These are phyloP conservation scores for Eilema caniola DNA, from an alignment of 2,888 invertebrate genomes.

Conservation along the genomic window DNA sequence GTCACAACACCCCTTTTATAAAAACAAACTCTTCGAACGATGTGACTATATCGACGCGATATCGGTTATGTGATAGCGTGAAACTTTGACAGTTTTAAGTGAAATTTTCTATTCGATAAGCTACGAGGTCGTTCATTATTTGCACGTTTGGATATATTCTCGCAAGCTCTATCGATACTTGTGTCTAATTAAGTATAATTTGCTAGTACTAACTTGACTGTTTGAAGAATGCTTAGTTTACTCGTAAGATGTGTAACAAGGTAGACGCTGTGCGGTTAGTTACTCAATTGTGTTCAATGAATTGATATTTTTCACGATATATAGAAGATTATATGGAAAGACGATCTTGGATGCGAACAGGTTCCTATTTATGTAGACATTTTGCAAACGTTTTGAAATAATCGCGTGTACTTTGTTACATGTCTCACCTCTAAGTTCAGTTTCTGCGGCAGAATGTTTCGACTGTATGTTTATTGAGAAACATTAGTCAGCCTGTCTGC, in stretches of 20 bases:
- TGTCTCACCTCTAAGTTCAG: constrained; percentile 31
- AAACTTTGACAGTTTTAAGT: constrained; percentile 64
- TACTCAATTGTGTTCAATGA: constrained; percentile 19
- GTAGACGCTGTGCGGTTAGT: constrained; percentile 3
- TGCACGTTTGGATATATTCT: constrained; percentile 81
- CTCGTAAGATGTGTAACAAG: constrained; percentile 46
- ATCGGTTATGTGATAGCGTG: constrained; percentile 70
- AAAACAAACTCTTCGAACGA: constrained; percentile 57
- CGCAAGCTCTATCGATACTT: constrained; percentile 70
- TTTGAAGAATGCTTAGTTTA: constrained; percentile 47
- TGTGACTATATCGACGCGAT: constrained; percentile 66
- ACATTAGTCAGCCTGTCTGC: constrained; percentile 44
- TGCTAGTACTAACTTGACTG: constrained; percentile 62
- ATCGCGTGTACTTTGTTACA: constrained; percentile 32
- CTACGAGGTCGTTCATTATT: constrained; percentile 72
- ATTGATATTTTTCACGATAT: constrained; percentile 16
- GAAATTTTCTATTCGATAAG: constrained; percentile 67
- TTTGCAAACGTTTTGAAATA: constrained; percentile 7
- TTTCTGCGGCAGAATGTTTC: constrained; percentile 45
- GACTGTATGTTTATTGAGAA: constrained; percentile 50
- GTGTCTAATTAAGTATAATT: constrained; percentile 67
- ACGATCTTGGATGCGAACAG: constrained; percentile 12
- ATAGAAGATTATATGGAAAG: constrained; percentile 15
- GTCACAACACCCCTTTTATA: constrained; percentile 65
- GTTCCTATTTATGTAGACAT: constrained; percentile 27